Evolutionary conservation across 2,888 invertebrate genomes (phyloP).

Genomic region (Mechanitis mazaeus): DNA sequence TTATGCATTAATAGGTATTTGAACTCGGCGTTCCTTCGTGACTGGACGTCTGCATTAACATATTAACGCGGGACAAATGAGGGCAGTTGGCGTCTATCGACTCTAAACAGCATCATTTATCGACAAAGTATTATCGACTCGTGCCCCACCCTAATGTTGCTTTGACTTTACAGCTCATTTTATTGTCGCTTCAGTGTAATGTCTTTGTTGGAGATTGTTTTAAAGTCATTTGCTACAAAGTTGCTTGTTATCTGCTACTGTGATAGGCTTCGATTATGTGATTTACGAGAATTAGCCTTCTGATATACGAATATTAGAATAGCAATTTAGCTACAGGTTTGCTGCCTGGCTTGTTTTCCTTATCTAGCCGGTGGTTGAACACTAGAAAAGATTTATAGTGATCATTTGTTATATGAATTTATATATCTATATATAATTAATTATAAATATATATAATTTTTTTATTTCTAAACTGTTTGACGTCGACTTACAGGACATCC

Average conservation of each 20-base stretch:
- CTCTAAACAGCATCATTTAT: slow-evolving; percentile 30
- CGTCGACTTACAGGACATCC: not conserved
- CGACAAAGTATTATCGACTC: slow-evolving; percentile 35
- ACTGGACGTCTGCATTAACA: slow-evolving; percentile 46
- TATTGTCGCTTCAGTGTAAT: slow-evolving; percentile 42
- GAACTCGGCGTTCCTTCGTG: slow-evolving; percentile 35
- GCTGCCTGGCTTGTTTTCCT: slow-evolving; percentile 5
- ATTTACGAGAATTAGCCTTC: slow-evolving; percentile 24
- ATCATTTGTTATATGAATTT: not conserved
- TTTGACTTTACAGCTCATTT: slow-evolving; percentile 47
- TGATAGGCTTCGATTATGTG: slow-evolving; percentile 23
- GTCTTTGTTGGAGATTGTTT: slow-evolving; percentile 30
- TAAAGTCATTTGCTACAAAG: slow-evolving; percentile 29
- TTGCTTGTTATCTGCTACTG: slow-evolving; percentile 27
- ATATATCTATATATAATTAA: not conserved
- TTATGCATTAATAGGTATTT: slow-evolving; percentile 24
- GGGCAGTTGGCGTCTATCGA: slow-evolving; percentile 40
- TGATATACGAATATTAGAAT: slow-evolving; percentile 26
- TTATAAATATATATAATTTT: not conserved
- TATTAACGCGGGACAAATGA: slow-evolving; percentile 49
- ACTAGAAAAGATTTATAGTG: not conserved
- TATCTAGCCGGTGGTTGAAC: slow-evolving; percentile 19
- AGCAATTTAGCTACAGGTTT: slow-evolving; percentile 17
- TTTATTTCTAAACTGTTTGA: too few relatives aligned
- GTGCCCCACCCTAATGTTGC: slow-evolving; percentile 24